phyloP scores from a whole-genome alignment of 1,140 invertebrate genomes.

The Leptinotarsa texana region DNA sequence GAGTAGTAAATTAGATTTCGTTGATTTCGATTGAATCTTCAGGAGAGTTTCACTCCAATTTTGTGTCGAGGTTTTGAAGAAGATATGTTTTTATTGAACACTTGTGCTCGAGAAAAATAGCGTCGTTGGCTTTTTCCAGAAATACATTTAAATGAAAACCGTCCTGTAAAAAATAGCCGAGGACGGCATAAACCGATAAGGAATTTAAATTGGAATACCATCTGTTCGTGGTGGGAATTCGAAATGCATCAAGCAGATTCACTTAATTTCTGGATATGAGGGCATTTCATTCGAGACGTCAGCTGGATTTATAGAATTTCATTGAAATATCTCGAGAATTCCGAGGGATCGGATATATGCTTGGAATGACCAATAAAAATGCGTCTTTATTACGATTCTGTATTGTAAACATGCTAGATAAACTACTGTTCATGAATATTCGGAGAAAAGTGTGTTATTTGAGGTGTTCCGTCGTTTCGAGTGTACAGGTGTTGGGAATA shows the following conservation, averaged over 20 bases:
- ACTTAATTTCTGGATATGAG: not conserved
- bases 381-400: not conserved
- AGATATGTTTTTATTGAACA: no score
- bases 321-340: not conserved
- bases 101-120: no score
- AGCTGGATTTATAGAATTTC: not conserved
- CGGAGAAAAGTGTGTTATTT: not conserved
- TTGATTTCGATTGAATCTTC: no score
- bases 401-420: not conserved
- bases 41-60: no score
- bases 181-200: not conserved
- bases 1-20: no score
- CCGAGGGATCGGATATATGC: not conserved
- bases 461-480: not conserved
- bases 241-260: not conserved
- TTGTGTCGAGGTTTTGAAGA: no score
- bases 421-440: not conserved
- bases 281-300: not conserved
- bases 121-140: not conserved
- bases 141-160: not conserved
- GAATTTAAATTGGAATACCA: constrained; percentile 8
- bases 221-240: not conserved
- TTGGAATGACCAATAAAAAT: not conserved
- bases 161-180: not conserved
- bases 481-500: not conserved